Evolutionary conservation across 2,888 invertebrate genomes (phyloP), one percentile per base, ranked within the genome.

Genomic region (Hirtodrosophila histrioides): DNA sequence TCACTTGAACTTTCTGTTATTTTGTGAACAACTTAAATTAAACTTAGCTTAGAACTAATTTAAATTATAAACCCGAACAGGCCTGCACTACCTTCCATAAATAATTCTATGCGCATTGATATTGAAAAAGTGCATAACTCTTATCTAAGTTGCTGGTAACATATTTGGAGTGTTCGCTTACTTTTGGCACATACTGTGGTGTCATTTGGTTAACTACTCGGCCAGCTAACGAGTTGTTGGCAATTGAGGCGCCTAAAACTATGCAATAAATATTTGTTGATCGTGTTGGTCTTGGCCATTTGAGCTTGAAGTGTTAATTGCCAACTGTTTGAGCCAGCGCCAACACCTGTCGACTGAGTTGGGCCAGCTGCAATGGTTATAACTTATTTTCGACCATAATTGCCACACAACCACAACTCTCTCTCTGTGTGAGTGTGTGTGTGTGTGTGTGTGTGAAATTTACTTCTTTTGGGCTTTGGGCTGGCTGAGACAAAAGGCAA

Each of bases 251-350:
- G 31, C 55, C 31, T 6, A 11, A 45, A 68, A 45, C 40, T 37
- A 39, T 39, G 31, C 35, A 61, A 61, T n/a, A 55, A 29, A 31
- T 31, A 9, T 31, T 7, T 7, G 4, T 9, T 31, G 31, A 6
- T 31, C 31, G 41, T 40, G 9, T 24, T 24, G 27, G 27, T 3
- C 9, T 24, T 39, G 3, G 10, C 9, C 0, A 37, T 3, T 73
- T 17, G 54, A 48, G 58, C 48, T 60, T 56, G 39, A 64, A 55
- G 66, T 67, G 79, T 72, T 75, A 53, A 67, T 72, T 75, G 61
- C 53, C 58, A 55, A 49, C 50, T 46, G 44, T 43, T 35, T 31
- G 33, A 46, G 33, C 24, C 39, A 31, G 7, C 10, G 33, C 17
- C 39, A 48, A 44, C 41, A 48, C 57, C 51, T 53, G 46, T 54